phyloP scores from a whole-genome alignment of 2,113 vertebrate genomes.

The Hyperopisus bebe region DNA sequence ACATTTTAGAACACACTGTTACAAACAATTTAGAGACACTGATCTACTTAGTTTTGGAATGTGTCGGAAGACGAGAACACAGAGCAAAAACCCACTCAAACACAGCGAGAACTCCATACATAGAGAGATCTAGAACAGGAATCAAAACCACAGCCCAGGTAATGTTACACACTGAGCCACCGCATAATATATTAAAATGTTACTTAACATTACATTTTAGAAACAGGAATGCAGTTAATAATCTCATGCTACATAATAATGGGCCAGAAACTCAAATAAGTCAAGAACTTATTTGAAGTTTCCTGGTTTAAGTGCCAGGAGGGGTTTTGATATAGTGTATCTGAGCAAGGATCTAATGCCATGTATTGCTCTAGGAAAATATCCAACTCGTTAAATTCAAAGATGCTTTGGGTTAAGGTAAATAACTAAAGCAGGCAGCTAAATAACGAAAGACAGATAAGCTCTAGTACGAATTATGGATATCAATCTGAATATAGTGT shows the following conservation, averaged over 20 bases:
- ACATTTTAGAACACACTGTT: background rate
- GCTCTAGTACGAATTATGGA: background rate
- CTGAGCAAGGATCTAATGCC: background rate
- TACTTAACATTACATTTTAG: background rate
- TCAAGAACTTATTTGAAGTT: background rate
- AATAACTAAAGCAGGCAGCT: background rate
- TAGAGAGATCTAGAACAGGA: background rate
- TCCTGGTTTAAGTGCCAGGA: background rate
- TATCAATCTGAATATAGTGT: background rate
- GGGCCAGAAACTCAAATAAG: background rate
- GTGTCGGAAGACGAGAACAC: background rate
- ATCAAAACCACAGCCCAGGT: background rate
- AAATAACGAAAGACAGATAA: background rate
- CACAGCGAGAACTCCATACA: background rate
- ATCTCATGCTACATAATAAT: background rate
- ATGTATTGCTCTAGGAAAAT: background rate
- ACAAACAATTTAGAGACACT: background rate
- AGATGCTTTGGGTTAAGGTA: background rate
- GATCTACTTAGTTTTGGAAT: background rate
- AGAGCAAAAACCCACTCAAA: background rate
- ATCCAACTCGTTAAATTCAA: background rate
- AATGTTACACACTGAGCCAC: background rate
- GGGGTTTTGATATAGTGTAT: background rate
- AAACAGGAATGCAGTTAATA: background rate
- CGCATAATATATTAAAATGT: background rate